Conservation (phyloP, 2,888 invertebrate species). For the Euplagia quadripunctaria region DNA sequence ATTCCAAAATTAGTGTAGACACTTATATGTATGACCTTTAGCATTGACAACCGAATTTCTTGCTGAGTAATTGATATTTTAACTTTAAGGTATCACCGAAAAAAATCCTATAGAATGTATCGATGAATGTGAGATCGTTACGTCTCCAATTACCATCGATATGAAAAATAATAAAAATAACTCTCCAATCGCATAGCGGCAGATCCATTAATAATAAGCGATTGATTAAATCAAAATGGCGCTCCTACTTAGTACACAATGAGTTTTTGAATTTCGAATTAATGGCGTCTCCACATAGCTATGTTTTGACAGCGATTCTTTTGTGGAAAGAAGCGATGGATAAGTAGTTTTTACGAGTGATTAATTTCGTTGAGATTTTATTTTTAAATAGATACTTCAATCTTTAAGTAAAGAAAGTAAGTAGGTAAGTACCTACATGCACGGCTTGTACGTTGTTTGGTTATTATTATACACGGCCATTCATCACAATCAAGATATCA, state of each 20-base stretch:
- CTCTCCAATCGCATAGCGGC: constrained; percentile 49
- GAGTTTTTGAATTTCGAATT: constrained; percentile 66
- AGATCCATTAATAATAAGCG: constrained; percentile 70
- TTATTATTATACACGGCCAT: not conserved
- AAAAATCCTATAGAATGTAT: constrained; percentile 39
- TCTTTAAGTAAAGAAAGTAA: constrained; percentile 15
- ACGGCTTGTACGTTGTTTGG: not conserved
- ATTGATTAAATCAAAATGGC: constrained; percentile 73
- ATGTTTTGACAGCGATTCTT: constrained; percentile 68
- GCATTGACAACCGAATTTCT: constrained; percentile 51
- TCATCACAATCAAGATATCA: constrained; percentile 10
- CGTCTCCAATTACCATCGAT: constrained; percentile 60
- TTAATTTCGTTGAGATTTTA: constrained; percentile 61
- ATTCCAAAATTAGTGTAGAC: not conserved
- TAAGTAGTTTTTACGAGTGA: constrained; percentile 61
- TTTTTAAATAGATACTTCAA: constrained; percentile 41
- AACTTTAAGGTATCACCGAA: constrained; percentile 42
- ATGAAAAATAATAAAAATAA: constrained; percentile 55
- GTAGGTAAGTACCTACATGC: constrained; percentile 2
- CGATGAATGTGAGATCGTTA: constrained; percentile 51
- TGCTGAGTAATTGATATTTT: constrained; percentile 57
- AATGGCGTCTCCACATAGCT: constrained; percentile 53
- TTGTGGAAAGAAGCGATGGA: constrained; percentile 53
- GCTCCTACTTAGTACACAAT: constrained; percentile 62
- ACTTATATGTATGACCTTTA: not conserved